Conservation (phyloP, 2,113 vertebrate genomes). For the Callipepla californica region DNA sequence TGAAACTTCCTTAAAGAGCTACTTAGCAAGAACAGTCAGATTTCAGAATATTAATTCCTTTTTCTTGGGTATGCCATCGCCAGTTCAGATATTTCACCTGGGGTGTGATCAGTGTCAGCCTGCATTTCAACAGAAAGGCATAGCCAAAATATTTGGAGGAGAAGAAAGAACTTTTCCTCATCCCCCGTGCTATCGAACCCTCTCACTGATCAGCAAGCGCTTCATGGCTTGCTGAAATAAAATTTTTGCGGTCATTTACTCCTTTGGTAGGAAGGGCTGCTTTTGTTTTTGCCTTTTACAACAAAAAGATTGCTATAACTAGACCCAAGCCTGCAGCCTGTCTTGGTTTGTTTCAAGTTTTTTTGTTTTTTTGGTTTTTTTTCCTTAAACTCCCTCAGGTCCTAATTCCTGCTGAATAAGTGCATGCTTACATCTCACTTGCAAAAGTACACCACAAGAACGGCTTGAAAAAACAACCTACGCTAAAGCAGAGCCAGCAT, state of each 20-base stretch:
- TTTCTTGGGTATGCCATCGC: neutral
- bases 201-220: neutral
- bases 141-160: neutral
- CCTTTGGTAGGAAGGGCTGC: neutral
- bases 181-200: neutral
- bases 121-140: neutral
- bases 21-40: slow-evolving; percentile 6
- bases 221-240: neutral
- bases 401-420: slow-evolving; percentile 26
- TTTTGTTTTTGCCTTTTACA: neutral
- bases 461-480: neutral
- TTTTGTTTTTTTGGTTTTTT: neutral
- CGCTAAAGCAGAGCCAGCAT: neutral
- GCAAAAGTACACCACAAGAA: neutral
- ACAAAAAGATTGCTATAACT: neutral
- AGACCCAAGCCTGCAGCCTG: neutral
- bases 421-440: neutral
- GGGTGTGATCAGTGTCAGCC: neutral
- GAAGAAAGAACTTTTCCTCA: neutral
- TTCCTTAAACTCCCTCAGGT: neutral
- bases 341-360: neutral
- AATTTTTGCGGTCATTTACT: slow-evolving; percentile 13
- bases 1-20: slow-evolving; percentile 36
- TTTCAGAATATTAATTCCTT: neutral
- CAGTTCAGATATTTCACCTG: neutral